Conservation (phyloP, 2,888 invertebrate genomes). For the Empis livida region DNA sequence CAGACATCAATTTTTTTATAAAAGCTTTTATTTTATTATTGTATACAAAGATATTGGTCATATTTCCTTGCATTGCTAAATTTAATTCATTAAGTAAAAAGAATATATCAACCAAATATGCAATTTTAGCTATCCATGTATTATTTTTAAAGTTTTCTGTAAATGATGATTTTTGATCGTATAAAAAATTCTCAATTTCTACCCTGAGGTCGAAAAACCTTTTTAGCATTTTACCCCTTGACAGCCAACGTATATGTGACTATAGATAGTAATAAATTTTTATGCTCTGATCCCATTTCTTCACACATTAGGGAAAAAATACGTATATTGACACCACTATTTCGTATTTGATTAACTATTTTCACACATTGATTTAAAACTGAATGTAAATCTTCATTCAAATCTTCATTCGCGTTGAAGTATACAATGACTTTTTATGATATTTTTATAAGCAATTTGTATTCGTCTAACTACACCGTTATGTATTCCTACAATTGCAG, state of each 20-base stretch:
- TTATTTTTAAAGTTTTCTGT: not conserved
- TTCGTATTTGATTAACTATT: constrained; percentile 4
- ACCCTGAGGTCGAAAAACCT: not conserved
- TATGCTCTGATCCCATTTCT: constrained; percentile 9
- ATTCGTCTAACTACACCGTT: constrained; percentile 1
- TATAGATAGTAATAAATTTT: constrained; percentile 4
- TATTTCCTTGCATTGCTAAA: not conserved
- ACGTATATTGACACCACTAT: constrained; percentile 7
- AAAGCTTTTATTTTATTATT: constrained; percentile 3
- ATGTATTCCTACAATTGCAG: constrained; percentile 12
- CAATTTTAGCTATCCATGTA: constrained; percentile 2
- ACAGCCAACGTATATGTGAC: constrained; percentile 1
- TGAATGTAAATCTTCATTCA: constrained; percentile 2
- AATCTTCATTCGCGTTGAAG: constrained; percentile 7
- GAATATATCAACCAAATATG: constrained; percentile 1
- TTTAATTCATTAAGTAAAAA: not conserved
- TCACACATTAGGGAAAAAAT: constrained; percentile 11
- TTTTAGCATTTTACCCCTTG: constrained; percentile 2
- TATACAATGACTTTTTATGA: not conserved
- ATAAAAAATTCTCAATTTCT: not conserved
- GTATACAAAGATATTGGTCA: not conserved
- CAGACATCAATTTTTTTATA: constrained; percentile 3
- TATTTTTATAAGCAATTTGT: not conserved
- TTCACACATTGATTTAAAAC: constrained; percentile 7
- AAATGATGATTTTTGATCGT: not conserved